phyloP scores from a whole-genome alignment of 2,888 invertebrate genomes.

The Agrotis clavis region DNA sequence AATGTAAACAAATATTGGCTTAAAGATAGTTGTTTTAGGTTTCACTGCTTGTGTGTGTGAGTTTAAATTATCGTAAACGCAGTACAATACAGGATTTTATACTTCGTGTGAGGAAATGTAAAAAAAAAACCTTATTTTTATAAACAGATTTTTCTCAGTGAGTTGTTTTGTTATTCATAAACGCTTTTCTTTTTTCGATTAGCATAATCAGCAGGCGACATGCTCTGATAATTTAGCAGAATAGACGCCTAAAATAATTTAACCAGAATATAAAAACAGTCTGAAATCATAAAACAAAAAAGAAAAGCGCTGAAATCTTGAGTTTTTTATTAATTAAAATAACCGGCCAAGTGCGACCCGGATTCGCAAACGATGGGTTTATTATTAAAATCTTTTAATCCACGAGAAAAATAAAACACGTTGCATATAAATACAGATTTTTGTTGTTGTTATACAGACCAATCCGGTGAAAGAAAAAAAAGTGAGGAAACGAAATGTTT shows the following conservation, averaged over 20 bases:
- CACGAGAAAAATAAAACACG: too few relatives aligned
- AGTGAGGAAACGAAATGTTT: too few relatives aligned
- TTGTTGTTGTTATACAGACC: too few relatives aligned
- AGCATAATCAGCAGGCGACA: conserved; percentile 1
- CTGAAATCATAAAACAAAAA: conserved; percentile 24
- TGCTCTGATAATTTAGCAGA: conserved; percentile 18
- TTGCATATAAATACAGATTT: too few relatives aligned
- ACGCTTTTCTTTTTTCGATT: not conserved
- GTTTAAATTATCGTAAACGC: too few relatives aligned
- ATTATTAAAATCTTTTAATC: not conserved
- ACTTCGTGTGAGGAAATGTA: too few relatives aligned
- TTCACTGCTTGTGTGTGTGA: too few relatives aligned
- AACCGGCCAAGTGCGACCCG: not conserved
- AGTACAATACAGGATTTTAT: too few relatives aligned
- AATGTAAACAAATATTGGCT: too few relatives aligned
- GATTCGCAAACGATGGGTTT: not conserved
- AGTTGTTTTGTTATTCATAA: not conserved
- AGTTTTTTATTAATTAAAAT: conserved; percentile 35
- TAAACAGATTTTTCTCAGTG: not conserved
- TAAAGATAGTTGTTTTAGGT: too few relatives aligned
- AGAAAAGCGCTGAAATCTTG: conserved; percentile 22
- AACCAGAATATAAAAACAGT: conserved; percentile 2
- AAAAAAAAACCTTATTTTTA: too few relatives aligned
- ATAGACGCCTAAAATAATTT: conserved; percentile 9
- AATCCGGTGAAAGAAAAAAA: too few relatives aligned